phyloP scores from a whole-genome alignment of 2,888 invertebrate species.

The Dendrolimus pini region DNA sequence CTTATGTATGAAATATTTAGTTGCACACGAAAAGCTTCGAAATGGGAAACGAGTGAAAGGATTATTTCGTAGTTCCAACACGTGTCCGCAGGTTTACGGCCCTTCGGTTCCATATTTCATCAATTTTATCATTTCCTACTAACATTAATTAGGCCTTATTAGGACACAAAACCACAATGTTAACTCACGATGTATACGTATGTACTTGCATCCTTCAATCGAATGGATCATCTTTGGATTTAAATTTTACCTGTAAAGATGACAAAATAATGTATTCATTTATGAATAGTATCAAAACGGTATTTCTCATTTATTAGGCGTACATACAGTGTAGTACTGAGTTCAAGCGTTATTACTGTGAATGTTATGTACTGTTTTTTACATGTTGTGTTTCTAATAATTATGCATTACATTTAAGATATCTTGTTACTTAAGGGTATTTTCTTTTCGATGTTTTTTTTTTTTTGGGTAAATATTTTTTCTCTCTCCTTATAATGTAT shows the following conservation, averaged over 20 bases:
- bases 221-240: constrained; percentile 57
- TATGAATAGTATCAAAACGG: no score
- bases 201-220: constrained; percentile 39
- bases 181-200: constrained; percentile 45
- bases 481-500: no score
- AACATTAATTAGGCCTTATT: constrained; percentile 75
- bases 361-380: no score
- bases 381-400: no score
- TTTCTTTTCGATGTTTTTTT: no score
- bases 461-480: no score
- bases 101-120: background rate
- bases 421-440: no score
- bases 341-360: no score
- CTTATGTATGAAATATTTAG: constrained; percentile 29
- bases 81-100: background rate
- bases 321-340: no score
- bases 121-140: constrained; percentile 21
- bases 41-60: constrained; percentile 35
- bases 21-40: constrained; percentile 49
- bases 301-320: no score
- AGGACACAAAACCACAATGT: constrained; percentile 73
- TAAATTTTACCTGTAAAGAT: constrained; percentile 35
- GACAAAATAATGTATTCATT: constrained; percentile 3
- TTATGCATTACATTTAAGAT: no score
- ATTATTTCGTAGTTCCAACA: background rate